These are phyloP conservation scores for Calliphora vicina DNA, from an alignment of 1,140 invertebrate species.

Conservation along the genomic window DNA sequence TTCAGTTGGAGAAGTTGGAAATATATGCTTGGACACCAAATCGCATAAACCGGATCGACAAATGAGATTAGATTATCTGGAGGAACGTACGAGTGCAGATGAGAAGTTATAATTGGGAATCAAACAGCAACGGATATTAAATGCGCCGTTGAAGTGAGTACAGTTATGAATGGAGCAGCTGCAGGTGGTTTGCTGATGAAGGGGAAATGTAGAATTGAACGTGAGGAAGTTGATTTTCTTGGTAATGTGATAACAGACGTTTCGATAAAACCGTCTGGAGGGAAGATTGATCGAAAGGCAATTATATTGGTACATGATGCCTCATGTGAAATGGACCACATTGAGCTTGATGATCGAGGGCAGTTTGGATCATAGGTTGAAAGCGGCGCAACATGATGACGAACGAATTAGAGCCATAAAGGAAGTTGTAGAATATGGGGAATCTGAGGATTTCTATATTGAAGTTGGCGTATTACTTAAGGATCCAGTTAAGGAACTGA, in stretches of 20 bases:
- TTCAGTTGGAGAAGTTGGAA: too few species aligned
- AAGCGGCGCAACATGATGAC: background rate
- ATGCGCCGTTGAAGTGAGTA: background rate
- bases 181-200: background rate
- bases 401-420: background rate
- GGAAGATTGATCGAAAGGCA: too few species aligned
- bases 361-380: background rate
- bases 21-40: too few species aligned
- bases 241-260: too few species aligned
- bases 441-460: background rate
- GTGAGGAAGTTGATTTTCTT: background rate
- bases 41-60: too few species aligned
- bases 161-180: background rate
- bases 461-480: background rate
- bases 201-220: background rate
- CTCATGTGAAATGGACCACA: background rate
- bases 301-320: too few species aligned
- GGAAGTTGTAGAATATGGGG: background rate
- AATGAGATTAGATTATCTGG: too few species aligned
- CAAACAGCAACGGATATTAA: too few species aligned
- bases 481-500: background rate
- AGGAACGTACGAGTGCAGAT: too few species aligned
- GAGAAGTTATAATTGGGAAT: too few species aligned
- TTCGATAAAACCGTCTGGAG: too few species aligned
- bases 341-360: background rate